Conservation (phyloP, 2,113 vertebrate genomes). For the Phaethornis superciliosus region DNA sequence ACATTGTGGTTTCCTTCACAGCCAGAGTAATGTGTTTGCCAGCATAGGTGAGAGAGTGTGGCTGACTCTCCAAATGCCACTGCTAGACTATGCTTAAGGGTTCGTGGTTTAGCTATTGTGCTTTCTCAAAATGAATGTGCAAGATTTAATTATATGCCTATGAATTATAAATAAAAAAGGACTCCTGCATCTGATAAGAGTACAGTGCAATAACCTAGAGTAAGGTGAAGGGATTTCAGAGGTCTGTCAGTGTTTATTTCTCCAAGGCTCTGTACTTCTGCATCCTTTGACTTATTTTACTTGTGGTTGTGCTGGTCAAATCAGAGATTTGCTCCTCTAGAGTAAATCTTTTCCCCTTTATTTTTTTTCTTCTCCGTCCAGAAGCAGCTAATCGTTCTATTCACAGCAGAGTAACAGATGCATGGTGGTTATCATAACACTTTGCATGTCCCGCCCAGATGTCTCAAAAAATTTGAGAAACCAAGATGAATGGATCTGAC, state of each 20-base stretch:
- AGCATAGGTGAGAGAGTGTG: conserved; percentile 83
- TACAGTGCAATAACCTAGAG: conserved; percentile 49
- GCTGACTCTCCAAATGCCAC: conserved; percentile 67
- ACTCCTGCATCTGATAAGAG: background rate
- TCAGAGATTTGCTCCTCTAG: background rate
- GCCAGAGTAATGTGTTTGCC: conserved; percentile 82
- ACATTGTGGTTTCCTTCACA: conserved; percentile 88
- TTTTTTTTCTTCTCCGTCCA: background rate
- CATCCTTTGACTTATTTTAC: conserved; percentile 40
- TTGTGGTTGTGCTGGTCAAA: background rate
- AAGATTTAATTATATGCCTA: conserved; percentile 65
- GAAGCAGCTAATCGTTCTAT: conserved; percentile 54
- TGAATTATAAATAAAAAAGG: conserved; percentile 61
- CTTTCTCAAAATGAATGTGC: conserved; percentile 52
- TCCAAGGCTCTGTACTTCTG: conserved; percentile 6
- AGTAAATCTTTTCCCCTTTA: background rate
- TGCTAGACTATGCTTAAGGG: conserved; percentile 52
- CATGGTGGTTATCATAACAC: conserved; percentile 45
- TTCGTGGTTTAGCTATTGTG: conserved; percentile 53
- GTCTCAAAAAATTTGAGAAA: conserved; percentile 47
- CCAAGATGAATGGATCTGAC: conserved; percentile 60
- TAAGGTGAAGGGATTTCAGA: conserved; percentile 60
- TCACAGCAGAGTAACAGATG: conserved; percentile 59
- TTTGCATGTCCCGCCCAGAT: conserved; percentile 66
- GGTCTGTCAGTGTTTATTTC: conserved; percentile 29